A percentile compares a stretch with the other conserved stretches of the same genome.
Evolutionary conservation across 2,797 vertebrate species (phyloP).

Genomic region (Poeciliopsis presidionis): DNA sequence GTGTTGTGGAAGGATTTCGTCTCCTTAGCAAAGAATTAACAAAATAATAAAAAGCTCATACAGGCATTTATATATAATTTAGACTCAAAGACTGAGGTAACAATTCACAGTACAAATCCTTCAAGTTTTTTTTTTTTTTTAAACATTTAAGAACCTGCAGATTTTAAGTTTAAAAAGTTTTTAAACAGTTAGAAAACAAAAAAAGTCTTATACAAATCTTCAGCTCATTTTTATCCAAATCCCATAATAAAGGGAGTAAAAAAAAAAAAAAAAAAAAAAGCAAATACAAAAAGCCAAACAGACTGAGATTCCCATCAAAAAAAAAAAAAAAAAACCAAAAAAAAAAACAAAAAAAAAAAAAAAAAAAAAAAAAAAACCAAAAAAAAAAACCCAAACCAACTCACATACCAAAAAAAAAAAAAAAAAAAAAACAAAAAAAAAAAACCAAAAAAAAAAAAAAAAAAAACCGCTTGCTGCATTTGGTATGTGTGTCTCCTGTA

Average conservation of each 20-base stretch:
- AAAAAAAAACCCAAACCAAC: no score
- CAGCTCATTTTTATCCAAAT: constrained; percentile 72
- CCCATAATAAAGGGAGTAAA: constrained; percentile 60
- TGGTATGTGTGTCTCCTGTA: constrained; percentile 77
- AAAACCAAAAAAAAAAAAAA: no score
- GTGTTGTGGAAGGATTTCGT: constrained; percentile 80
- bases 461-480: constrained; percentile 54
- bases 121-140: constrained; percentile 86
- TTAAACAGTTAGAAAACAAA: constrained; percentile 80
- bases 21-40: constrained; percentile 79
- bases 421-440: no score
- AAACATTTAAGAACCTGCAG: constrained; percentile 85
- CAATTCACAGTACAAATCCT: constrained; percentile 99
- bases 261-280: constrained; percentile 83
- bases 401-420: no score
- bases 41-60: constrained; percentile 84
- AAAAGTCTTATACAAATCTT: constrained; percentile 86
- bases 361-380: no score
- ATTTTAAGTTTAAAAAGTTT: constrained; percentile 80
- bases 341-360: no score
- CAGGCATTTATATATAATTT: constrained; percentile 73
- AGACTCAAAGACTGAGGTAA: constrained; percentile 94
- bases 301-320: constrained; percentile 81
- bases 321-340: constrained; percentile 37
- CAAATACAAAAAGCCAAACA: constrained; percentile 28